These are phyloP conservation scores for Trinorchestia longiramus DNA, from an alignment of 1,140 invertebrate species.

Conservation along the genomic window DNA sequence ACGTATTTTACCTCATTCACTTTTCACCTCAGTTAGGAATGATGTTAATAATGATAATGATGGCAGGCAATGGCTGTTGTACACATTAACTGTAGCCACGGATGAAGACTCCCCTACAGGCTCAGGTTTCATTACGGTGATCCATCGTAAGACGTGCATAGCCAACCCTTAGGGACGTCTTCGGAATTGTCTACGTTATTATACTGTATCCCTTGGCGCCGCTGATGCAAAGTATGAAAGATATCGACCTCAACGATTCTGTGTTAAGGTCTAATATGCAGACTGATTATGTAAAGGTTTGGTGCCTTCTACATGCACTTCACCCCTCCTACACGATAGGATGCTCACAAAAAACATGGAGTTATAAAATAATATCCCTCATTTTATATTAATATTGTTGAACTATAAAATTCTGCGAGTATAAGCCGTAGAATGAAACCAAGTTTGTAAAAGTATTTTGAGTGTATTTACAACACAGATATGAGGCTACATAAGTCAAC, in stretches of 20 bases:
- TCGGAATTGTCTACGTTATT: conserved; percentile 46
- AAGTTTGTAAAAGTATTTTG: neutral
- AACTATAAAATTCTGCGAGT: no score
- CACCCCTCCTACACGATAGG: no score
- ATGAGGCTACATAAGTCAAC: neutral
- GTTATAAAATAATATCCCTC: no score
- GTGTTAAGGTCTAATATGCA: neutral
- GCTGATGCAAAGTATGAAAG: conserved; percentile 21
- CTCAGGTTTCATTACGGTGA: conserved; percentile 38
- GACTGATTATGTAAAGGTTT: neutral
- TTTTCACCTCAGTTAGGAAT: neutral
- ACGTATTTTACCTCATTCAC: neutral
- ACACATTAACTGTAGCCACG: conserved; percentile 34
- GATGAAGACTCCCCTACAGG: conserved; percentile 40
- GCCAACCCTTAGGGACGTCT: conserved; percentile 47
- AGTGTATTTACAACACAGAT: neutral
- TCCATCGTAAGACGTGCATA: conserved; percentile 52
- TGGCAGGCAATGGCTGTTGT: neutral
- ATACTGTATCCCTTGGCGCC: conserved; percentile 28
- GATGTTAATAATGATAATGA: neutral
- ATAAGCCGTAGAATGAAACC: no score
- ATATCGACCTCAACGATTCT: neutral
- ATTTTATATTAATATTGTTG: no score
- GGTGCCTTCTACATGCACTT: neutral
- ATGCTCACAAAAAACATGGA: no score